Percentiles rank a stretch among this genome's conserved stretches.
Evolutionary conservation across 2,113 vertebrate genomes (phyloP).

Genomic region (Solenodon paradoxus): DNA sequence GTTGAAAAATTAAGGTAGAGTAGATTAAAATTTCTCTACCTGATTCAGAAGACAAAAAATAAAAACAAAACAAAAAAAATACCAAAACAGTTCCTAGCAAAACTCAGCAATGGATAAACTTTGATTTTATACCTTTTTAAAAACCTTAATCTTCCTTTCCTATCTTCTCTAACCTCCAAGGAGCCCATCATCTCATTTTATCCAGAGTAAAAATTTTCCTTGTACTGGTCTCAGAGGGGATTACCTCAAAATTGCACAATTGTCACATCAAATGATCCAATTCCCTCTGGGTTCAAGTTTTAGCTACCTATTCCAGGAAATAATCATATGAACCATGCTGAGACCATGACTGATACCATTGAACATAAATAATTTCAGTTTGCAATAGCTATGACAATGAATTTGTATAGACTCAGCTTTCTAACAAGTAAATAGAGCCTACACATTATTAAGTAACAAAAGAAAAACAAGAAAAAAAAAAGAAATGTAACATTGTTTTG

Average conservation of each 20-base stretch:
- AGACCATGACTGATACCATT: not conserved
- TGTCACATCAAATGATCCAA: not conserved
- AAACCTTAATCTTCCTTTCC: slow-evolving; percentile 2
- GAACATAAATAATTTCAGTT: not conserved
- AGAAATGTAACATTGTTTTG: not conserved
- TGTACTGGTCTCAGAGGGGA: not conserved
- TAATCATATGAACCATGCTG: not conserved
- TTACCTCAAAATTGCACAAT: slow-evolving; percentile 44
- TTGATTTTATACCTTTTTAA: not conserved
- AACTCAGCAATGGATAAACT: not conserved
- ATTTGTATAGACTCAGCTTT: not conserved
- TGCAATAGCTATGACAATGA: not conserved
- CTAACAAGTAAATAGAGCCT: not conserved
- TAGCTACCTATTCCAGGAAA: not conserved
- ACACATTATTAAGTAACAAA: not conserved
- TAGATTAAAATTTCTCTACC: not conserved
- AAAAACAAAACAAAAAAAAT: not conserved
- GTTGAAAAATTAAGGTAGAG: not conserved
- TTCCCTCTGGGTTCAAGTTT: not conserved
- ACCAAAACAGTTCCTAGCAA: not conserved
- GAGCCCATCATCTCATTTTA: slow-evolving; percentile 49
- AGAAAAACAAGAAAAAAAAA: not conserved
- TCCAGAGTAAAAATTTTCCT: slow-evolving; percentile 32
- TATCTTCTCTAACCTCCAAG: slow-evolving; percentile 4
- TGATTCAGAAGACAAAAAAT: not conserved